Evolutionary conservation across 2,888 invertebrate species (phyloP), one percentile per base, ranked within the genome.

Genomic region (Synergus umbraculus): DNA sequence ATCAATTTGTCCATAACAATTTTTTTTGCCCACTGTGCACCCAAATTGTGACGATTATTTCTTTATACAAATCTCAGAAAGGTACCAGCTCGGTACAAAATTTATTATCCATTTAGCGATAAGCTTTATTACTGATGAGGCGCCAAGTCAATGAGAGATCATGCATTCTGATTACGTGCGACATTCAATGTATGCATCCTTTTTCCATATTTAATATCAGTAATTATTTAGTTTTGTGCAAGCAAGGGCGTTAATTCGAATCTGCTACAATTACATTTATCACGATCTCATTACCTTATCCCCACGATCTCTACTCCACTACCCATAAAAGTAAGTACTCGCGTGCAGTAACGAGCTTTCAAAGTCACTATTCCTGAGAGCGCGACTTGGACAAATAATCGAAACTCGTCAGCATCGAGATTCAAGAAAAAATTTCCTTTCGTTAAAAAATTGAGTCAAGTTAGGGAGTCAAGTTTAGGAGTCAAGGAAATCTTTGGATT

Each of bases 231-330:
- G 15, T 54, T 54, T 37, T 37, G 54, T 73, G 37, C 18, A 41
- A 41, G n/a, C 9, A 54, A 54, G 73, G 73, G 73, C 73, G 73
- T 54, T 18, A 73, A 54, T 73, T 73, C 37, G 54, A 73, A 54
- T 73, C 54, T 54, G 73, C 49, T 49, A 73, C 73, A 73, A 73
- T 73, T 73, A 73, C 54, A 54, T 73, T 73, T 73, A 73, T 73
- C 73, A 73, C 73, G 73, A 73, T 73, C 73, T 37, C 73, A 73
- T 73, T 73, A 73, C 73, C 73, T 73, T 73, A 73, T 73, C 73
- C 37, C 73, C 49, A 73, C 73, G 73, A 73, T 73, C 73, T 73
- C 73, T 37, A 15, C 54, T 73, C 73, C 54, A 54, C 54, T 73
- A 73, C 37, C 73, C 73, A 73, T 73, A 73, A 73, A 73, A 73